Evolutionary conservation across 2,888 invertebrate genomes (phyloP), one percentile per base, ranked within the genome.

Genomic region (Drosophila testacea): DNA sequence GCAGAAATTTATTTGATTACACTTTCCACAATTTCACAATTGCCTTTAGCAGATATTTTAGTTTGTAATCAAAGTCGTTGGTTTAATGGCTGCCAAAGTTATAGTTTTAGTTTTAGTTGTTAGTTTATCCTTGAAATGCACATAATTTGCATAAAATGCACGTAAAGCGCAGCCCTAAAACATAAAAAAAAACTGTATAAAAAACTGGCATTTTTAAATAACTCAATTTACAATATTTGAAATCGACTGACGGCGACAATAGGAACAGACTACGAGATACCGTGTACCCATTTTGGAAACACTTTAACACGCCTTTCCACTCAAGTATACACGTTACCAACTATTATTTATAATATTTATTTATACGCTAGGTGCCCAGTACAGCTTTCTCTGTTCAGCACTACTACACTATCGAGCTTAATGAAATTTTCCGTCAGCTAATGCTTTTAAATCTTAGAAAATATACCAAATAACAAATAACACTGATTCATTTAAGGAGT

Each of bases 1-100:
- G 75, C 75, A 46, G 60, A 46, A 67, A 84, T 76, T 81, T 88
- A 81, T 85, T 89, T 79, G 67, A 87, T 89, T 87, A 64, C 78
- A 87, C 79, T 83, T 84, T 77, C 50, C 59, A 84, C 76, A 82
- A 72, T 81, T 84, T 67, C 51, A 61, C 62, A 61, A 65, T 69
- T 48, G 32, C 50, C 46, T 64, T 62, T 73, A 51, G 59, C 36
- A 42, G 46, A 48, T 66, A 57, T 64, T 71, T 47, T 47, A 57
- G 57, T 57, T 77, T 71, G 65, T 71, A 74, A 73, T 79, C 72
- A 77, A 75, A 73, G 73, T 88, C 65, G 75, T 68, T 38, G 69
- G 50, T 70, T 78, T 81, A 73, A 78, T 81, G 75, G 63, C 67
- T 48, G 52, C 34, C 28, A 63, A 73, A 73, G 60, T 65, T 81